Base-by-base conservation (phyloP, 2,888 invertebrate species). In the Ernsta delagoae region DNA sequence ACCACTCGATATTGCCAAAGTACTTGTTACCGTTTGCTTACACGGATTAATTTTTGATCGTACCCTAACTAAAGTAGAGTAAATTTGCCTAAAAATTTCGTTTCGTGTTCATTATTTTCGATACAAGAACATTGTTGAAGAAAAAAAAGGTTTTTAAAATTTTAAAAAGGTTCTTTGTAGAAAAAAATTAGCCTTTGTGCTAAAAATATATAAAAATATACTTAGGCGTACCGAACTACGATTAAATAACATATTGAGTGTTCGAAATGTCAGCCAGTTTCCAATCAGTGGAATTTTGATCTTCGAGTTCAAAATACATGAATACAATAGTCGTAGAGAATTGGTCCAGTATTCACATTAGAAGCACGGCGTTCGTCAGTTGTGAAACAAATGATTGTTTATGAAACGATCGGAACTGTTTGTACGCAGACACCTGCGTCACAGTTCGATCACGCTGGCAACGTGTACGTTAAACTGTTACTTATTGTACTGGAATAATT, bases 381-480 rank as follows among this genome's bases (percentile, higher is more conserved):
- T 87, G 79, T 81, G 77, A 78, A 85, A 85, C 77, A 70, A 71
- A 72, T 78, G 75, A 84, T 86, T 83, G 85, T 86, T 80, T 81
- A 80, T 80, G 78, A 80, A 83, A 59, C 69, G 36, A 11, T 59
- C 59, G 7, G 57, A 69, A 53, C 63, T 59, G 41, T 69, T 64
- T 39, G 53, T 36, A 60, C 65, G 41, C 41, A 50, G 63, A 50
- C 71, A 71, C 69, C 71, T 71, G 71, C 50, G 50, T 60, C 45
- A 62, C 57, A 63, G 64, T 59, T 64, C 43, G 59, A 66, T 71
- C 65, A 61, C 34, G 36, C 56, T 53, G 36, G 57, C 62, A 31
- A 59, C 41, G 59, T 43, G 63, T 69, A 59, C 54, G 67, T 41
- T 68, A 57, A 68, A 63, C 56, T 57, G 59, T 63, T 56, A 59